Evolutionary conservation across 2,888 invertebrate genomes (phyloP), one percentile per base, ranked within the genome.

Genomic region (Dasypolia templi): DNA sequence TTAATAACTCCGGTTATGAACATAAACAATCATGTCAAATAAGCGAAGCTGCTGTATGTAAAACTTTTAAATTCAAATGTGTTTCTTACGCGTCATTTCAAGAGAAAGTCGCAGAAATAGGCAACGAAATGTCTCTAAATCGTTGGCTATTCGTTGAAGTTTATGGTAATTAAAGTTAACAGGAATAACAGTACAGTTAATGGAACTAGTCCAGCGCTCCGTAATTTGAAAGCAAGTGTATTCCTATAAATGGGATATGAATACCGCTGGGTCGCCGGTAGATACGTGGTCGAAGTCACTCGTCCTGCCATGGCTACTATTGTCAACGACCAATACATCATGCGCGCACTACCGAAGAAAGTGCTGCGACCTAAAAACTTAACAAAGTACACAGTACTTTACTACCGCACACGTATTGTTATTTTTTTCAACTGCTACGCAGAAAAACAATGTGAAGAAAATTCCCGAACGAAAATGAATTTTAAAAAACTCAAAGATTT

Each of bases 291-390:
- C 56, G 49, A 29, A 19, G 55, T 42, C 71, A 61, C 29, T 55
- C 35, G 63, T 72, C 64, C 81, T 71, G 72, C 0, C 58, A 42
- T 29, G 17, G 29, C 32, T 26, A 26, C 29, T 32, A 17, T 56
- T 65, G 17, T 44, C 77, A 17, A 74, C 70, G 56, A 26, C 26
- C 39, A 53, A 72, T 6, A 55, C 61, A 39, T 69, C 76, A 75
- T 75, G 84, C 53, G 22, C 74, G 56, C 75, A 55, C 19, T 42
- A 3, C n/a, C 61, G 39, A 80, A 68, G 81, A 84, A 82, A 82
- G 82, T 84, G 22, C 2, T 19, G 19, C 35, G 75, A 82, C 84
- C 84, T 63, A 58, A 66, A 83, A 72, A 74, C 62, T 14, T 14
- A 32, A 63, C 44, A 4, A 42, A 53, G 46, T 55, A n/a, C 32